Evolutionary conservation across 92 coral and sea anemone genomes (phyloP).

Genomic region (Heteractis magnifica): DNA sequence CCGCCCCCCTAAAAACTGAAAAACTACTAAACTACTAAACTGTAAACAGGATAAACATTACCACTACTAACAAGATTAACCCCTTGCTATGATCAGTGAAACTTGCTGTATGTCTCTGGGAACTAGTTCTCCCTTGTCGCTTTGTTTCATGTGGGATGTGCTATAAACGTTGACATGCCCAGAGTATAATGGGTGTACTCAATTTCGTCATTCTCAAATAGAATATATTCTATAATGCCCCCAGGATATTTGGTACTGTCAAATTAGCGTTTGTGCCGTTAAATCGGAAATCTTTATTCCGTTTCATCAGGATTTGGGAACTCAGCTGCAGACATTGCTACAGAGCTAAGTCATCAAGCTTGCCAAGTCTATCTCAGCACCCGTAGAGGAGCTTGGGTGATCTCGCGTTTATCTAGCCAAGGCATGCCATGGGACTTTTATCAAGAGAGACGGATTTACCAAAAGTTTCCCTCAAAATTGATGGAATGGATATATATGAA

Average conservation of each 20-base stretch:
- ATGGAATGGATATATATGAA: conserved; percentile 42
- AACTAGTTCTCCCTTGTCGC: no score
- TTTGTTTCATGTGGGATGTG: no score
- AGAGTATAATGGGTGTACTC: no score
- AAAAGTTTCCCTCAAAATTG: conserved; percentile 50
- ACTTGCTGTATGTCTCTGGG: no score
- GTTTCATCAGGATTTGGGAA: conserved; percentile 66
- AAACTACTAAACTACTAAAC: no score
- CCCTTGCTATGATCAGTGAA: no score
- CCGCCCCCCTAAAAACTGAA: no score
- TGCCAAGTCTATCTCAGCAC: conserved; percentile 79
- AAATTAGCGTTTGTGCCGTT: background rate
- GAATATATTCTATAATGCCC: no score
- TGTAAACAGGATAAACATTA: no score
- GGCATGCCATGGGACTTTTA: conserved; percentile 76
- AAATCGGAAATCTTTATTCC: background rate
- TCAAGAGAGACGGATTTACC: conserved; percentile 56
- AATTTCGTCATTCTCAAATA: no score
- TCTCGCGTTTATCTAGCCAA: conserved; percentile 64
- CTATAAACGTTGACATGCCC: no score
- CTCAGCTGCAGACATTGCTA: conserved; percentile 81
- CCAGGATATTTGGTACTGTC: background rate
- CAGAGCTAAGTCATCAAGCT: conserved; percentile 74
- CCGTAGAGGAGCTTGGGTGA: conserved; percentile 89
- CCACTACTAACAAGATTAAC: no score